Conservation (phyloP, 2,888 invertebrate species). For the Aleiodes testaceus region DNA sequence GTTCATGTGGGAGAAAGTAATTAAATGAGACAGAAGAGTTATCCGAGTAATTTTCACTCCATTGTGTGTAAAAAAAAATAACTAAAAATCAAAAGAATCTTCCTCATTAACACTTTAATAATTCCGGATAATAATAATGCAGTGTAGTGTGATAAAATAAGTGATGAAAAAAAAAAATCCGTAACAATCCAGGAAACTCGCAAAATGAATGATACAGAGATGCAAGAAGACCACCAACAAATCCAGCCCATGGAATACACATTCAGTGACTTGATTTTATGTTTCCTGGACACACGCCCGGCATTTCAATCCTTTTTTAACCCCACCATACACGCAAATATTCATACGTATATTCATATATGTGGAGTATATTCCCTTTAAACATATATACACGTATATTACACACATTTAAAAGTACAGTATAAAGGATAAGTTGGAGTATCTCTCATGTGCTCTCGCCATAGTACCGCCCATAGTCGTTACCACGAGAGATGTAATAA, state of each 20-base stretch:
- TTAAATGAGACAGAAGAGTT: constrained; percentile 5
- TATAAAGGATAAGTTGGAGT: constrained; percentile 34
- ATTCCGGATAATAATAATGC: background rate
- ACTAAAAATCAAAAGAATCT: background rate
- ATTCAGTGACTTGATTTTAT: constrained; percentile 45
- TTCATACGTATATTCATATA: constrained; percentile 16
- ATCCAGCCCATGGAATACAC: constrained; percentile 4
- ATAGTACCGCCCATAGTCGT: constrained; percentile 41
- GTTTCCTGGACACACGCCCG: constrained; percentile 49
- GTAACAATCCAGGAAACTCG: constrained; percentile 38
- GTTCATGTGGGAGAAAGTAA: constrained; percentile 12
- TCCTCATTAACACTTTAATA: background rate
- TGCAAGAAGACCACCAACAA: constrained; percentile 35
- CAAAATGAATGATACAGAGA: constrained; percentile 31
- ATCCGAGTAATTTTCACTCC: background rate
- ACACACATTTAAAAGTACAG: background rate
- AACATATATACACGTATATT: background rate
- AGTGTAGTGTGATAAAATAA: constrained; percentile 26
- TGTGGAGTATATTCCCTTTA: background rate
- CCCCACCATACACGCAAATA: background rate
- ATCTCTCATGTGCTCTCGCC: constrained; percentile 26
- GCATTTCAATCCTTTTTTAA: constrained; percentile 32
- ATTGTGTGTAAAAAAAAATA: constrained; percentile 11
- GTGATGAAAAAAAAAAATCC: background rate
- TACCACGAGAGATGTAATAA: constrained; percentile 54